These are phyloP conservation scores for Pemphigus obesinymphae DNA, from an alignment of 1,140 invertebrate species.

Conservation along the genomic window DNA sequence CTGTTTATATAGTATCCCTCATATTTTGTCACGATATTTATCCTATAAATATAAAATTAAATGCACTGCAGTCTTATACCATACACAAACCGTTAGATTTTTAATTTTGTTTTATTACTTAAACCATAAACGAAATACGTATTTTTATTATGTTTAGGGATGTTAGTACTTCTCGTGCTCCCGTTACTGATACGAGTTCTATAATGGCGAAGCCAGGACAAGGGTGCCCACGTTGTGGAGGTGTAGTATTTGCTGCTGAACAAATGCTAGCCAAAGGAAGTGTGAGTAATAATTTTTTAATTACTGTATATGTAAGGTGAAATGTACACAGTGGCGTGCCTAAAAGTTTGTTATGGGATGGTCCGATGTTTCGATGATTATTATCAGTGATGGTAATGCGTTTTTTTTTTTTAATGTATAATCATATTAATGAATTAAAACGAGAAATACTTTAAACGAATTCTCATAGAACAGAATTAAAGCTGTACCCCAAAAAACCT, in stretches of 20 bases:
- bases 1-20: background rate
- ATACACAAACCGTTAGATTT: background rate
- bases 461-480: no score
- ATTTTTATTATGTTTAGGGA: constrained; percentile 45
- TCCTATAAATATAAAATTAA: background rate
- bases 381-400: no score
- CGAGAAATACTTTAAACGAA: no score
- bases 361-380: no score
- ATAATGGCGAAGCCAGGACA: constrained; percentile 78
- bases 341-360: no score
- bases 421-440: no score
- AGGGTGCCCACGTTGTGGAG: constrained; percentile 84
- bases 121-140: background rate
- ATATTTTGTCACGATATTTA: background rate
- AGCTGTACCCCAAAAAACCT: no score
- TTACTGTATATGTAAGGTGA: no score
- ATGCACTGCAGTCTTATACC: background rate
- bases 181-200: constrained; percentile 61
- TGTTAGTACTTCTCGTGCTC: constrained; percentile 46
- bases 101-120: background rate
- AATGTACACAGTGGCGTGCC: no score
- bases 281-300: constrained; percentile 44
- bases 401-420: no score
- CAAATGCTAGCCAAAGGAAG: constrained; percentile 65
- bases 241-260: constrained; percentile 84